Evolutionary conservation across 2,797 vertebrate genomes (phyloP).

Genomic region (Huso huso): DNA sequence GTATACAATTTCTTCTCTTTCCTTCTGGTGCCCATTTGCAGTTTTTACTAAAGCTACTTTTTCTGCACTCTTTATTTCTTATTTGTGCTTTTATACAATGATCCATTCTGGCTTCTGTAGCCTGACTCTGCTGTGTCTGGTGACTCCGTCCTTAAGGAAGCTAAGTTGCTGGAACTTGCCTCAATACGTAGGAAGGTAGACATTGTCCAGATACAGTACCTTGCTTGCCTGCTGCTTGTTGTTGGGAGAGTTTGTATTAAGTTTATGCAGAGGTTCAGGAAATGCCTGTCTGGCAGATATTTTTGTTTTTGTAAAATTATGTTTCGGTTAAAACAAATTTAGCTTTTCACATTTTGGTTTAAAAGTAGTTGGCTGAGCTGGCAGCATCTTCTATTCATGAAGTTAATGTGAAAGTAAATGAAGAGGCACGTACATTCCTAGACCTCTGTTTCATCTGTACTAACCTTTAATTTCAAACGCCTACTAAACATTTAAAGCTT

Average conservation of each 20-base stretch:
- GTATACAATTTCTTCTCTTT: not conserved
- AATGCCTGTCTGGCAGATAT: conserved; percentile 10
- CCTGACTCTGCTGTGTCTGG: conserved; percentile 61
- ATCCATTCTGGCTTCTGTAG: conserved; percentile 51
- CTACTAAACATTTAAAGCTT: not conserved
- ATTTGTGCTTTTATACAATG: conserved; percentile 40
- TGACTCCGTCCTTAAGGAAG: conserved; percentile 68
- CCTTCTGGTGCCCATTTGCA: not conserved
- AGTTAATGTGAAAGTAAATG: no score
- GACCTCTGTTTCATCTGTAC: conserved; percentile 11
- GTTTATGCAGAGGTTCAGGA: conserved; percentile 23
- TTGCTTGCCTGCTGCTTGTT: conserved; percentile 38
- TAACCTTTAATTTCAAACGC: not conserved
- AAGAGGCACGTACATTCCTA: conserved; percentile 1
- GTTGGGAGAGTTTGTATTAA: conserved; percentile 38
- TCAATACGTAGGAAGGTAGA: conserved; percentile 77
- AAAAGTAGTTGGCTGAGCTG: no score
- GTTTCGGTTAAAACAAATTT: no score
- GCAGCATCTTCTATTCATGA: no score
- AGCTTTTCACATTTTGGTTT: no score
- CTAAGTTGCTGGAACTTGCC: conserved; percentile 58
- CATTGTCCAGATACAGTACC: conserved; percentile 22
- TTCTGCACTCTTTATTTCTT: conserved; percentile 21
- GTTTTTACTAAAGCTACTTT: conserved; percentile 22
- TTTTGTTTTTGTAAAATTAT: no score